Percentiles rank a stretch among this genome's conserved stretches.
Evolutionary conservation across 2,888 invertebrate genomes (phyloP).

Genomic region (Choristoneura rosaceana): DNA sequence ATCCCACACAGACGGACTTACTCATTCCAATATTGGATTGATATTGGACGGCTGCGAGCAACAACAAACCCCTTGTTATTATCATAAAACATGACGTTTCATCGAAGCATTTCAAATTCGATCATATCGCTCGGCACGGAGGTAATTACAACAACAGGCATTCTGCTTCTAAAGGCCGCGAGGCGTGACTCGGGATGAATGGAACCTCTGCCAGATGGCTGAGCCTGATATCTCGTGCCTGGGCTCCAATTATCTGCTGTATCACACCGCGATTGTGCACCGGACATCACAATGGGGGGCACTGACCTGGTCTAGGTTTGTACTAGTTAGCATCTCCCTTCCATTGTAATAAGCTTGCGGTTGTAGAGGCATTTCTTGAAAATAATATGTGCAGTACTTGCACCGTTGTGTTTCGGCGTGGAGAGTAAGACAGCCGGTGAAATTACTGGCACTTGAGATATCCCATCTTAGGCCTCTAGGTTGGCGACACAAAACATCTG

Average conservation of each 20-base stretch:
- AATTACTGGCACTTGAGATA: too few relatives aligned
- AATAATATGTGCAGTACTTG: too few relatives aligned
- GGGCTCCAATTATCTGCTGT: conserved; percentile 58
- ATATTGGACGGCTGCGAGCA: background rate
- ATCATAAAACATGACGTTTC: conserved; percentile 24
- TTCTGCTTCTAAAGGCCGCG: conserved; percentile 60
- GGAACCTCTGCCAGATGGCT: conserved; percentile 58
- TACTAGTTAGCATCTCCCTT: conserved; percentile 47
- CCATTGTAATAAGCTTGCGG: conserved; percentile 43
- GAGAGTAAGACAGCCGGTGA: too few relatives aligned
- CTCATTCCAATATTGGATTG: background rate
- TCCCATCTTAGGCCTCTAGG: too few relatives aligned
- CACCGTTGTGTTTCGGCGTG: too few relatives aligned
- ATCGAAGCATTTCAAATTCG: conserved; percentile 42
- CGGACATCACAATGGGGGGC: conserved; percentile 57
- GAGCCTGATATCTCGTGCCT: conserved; percentile 57
- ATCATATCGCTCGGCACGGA: conserved; percentile 53
- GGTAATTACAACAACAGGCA: conserved; percentile 49
- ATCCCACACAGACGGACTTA: background rate
- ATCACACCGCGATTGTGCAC: conserved; percentile 56
- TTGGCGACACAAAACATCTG: too few relatives aligned
- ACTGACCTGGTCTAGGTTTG: conserved; percentile 60
- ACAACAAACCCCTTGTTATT: conserved; percentile 3
- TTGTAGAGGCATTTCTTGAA: conserved; percentile 38
- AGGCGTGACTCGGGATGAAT: conserved; percentile 74